A percentile compares a stretch with the other conserved stretches of the same genome.
phyloP scores from a whole-genome alignment of 2,113 vertebrate genomes.

The Pseudorectes ferrugineus region DNA sequence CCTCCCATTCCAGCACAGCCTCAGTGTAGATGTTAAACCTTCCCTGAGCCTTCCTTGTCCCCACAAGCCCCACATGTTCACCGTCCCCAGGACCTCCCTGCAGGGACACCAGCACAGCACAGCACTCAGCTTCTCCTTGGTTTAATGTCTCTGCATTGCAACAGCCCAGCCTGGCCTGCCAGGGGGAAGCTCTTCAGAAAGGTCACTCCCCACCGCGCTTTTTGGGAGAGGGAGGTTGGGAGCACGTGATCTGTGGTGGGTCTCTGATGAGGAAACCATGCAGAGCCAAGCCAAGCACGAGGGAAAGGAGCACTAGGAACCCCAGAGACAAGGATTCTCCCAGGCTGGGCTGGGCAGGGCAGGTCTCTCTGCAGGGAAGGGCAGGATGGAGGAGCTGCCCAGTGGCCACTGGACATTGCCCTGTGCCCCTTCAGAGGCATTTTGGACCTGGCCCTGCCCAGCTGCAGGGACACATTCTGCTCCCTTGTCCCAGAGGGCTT shows the following conservation, averaged over 20 bases:
- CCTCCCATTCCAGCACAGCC: background rate
- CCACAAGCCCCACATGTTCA: rapidly evolving
- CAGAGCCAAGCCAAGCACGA: background rate
- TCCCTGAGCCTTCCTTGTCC: background rate
- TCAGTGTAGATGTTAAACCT: background rate
- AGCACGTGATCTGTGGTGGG: rapidly evolving
- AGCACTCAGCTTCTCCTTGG: background rate
- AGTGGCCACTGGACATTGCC: background rate
- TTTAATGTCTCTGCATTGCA: background rate
- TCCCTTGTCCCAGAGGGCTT: background rate
- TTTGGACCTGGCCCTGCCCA: background rate
- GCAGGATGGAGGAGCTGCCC: background rate
- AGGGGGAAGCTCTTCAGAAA: background rate
- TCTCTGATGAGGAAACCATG: background rate
- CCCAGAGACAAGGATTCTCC: background rate
- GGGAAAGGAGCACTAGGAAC: background rate
- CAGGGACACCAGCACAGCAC: background rate
- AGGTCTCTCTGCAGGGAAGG: background rate
- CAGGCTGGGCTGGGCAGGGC: background rate
- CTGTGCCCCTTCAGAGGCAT: background rate
- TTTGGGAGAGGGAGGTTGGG: background rate
- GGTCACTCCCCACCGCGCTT: background rate
- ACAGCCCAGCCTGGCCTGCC: background rate
- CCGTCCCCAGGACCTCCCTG: background rate
- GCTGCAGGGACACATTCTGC: background rate